A percentile compares a stretch with the other conserved stretches of the same genome.
These are phyloP conservation scores for Oncopodura yosiiana DNA, from an alignment of 1,140 invertebrate genomes.

Conservation along the genomic window DNA sequence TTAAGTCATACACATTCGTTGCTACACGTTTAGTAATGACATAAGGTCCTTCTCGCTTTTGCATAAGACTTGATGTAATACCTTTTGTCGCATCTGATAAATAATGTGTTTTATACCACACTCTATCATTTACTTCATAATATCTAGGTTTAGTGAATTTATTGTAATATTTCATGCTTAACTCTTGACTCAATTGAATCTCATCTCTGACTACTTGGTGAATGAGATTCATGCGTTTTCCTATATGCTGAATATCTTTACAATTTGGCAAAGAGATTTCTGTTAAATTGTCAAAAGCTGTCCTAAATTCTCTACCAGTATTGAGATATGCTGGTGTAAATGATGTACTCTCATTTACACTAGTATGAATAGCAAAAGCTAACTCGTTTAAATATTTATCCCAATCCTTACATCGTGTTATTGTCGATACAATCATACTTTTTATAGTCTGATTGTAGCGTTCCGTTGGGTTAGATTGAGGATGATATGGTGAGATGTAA, in stretches of 20 bases:
- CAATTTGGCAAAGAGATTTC: background rate
- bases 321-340: constrained; percentile 40
- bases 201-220: background rate
- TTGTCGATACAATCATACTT: constrained; percentile 37
- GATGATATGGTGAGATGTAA: constrained; percentile 38
- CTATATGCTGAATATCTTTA: background rate
- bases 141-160: no score
- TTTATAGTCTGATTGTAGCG: constrained; percentile 42
- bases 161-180: background rate
- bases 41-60: background rate
- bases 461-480: constrained; percentile 41
- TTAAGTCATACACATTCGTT: background rate
- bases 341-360: constrained; percentile 37
- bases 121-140: background rate
- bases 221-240: background rate
- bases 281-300: constrained; percentile 12
- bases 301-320: constrained; percentile 38
- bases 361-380: constrained; percentile 41
- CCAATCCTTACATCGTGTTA: constrained; percentile 33
- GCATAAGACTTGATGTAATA: background rate
- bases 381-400: constrained; percentile 38
- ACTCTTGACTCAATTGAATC: background rate
- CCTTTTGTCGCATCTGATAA: background rate
- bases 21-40: background rate
- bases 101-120: background rate